Conservation (phyloP, 2,888 invertebrate genomes). For the Mesorhabditis sp. region DNA sequence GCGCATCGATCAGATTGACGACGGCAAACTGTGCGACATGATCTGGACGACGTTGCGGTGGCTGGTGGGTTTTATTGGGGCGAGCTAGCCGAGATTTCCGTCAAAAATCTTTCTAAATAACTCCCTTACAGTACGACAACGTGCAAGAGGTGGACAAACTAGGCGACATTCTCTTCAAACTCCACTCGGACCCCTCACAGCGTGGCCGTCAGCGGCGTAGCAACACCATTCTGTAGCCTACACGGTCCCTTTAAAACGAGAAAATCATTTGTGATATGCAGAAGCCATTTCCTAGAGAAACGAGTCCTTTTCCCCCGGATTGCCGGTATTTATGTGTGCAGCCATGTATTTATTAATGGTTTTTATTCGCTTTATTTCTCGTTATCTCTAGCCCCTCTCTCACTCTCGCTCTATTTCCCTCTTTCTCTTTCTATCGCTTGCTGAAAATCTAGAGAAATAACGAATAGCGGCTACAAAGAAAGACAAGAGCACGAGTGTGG, state of each 20-base stretch:
- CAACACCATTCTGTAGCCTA: slow-evolving; percentile 35
- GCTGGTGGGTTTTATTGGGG: slow-evolving; percentile 24
- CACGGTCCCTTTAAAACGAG: background rate
- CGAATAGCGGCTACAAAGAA: too few species aligned
- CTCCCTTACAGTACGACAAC: slow-evolving; percentile 29
- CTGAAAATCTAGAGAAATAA: too few species aligned
- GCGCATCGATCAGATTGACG: slow-evolving; percentile 52
- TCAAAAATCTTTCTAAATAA: background rate
- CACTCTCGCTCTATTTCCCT: too few species aligned
- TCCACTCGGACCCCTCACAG: slow-evolving; percentile 31
- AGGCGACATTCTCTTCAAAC: slow-evolving; percentile 35
- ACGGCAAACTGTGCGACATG: slow-evolving; percentile 52
- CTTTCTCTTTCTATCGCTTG: too few species aligned
- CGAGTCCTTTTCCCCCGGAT: too few species aligned
- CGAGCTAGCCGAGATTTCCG: background rate
- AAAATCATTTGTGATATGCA: background rate
- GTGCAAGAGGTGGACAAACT: slow-evolving; percentile 35
- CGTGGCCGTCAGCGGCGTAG: slow-evolving; percentile 29
- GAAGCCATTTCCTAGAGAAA: too few species aligned
- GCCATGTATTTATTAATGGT: too few species aligned
- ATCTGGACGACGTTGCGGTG: slow-evolving; percentile 47
- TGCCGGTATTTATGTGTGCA: too few species aligned
- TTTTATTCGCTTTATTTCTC: too few species aligned
- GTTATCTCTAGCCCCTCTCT: too few species aligned
- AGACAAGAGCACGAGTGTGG: too few species aligned